Percentiles rank a stretch among this genome's conserved stretches.
These are phyloP conservation scores for Apis dorsata DNA, from an alignment of 1,140 invertebrate genomes.

Conservation along the genomic window DNA sequence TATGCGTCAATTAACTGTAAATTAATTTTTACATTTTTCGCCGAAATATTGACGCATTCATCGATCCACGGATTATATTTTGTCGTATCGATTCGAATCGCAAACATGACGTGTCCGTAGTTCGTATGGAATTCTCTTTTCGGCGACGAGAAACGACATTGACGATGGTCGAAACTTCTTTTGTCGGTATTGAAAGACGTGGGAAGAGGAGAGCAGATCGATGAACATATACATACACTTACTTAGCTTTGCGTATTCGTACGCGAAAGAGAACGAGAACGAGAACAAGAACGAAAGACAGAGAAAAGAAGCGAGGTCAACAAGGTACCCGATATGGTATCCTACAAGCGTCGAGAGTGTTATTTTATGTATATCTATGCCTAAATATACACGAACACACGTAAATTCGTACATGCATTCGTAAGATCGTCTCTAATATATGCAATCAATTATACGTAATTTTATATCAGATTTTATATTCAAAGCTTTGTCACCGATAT, in stretches of 20 bases:
- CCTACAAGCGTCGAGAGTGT: slow-evolving; percentile 73
- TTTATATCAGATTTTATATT: too few relatives aligned
- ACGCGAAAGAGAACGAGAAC: slow-evolving; percentile 52
- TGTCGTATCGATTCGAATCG: background rate
- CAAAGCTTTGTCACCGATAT: background rate
- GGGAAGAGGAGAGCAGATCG: slow-evolving; percentile 57
- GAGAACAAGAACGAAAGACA: slow-evolving; percentile 66
- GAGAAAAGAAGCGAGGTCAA: slow-evolving; percentile 79
- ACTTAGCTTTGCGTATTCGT: slow-evolving; percentile 10
- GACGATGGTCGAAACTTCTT: slow-evolving; percentile 61
- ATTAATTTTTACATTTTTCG: background rate
- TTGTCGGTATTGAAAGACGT: slow-evolving; percentile 64
- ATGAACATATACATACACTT: background rate
- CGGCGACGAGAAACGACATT: slow-evolving; percentile 46
- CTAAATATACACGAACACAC: slow-evolving; percentile 42
- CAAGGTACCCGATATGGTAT: slow-evolving; percentile 80
- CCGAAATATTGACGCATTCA: background rate
- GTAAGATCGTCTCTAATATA: slow-evolving; percentile 57
- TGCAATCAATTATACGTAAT: slow-evolving; percentile 45
- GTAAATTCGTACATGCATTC: slow-evolving; percentile 54
- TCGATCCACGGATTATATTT: background rate
- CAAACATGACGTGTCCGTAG: background rate
- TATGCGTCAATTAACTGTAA: too few relatives aligned
- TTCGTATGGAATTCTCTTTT: slow-evolving; percentile 5
- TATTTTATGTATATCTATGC: slow-evolving; percentile 66